Evolutionary conservation across 1,140 invertebrate species (phyloP).

Genomic region (Globodera rostochiensis): DNA sequence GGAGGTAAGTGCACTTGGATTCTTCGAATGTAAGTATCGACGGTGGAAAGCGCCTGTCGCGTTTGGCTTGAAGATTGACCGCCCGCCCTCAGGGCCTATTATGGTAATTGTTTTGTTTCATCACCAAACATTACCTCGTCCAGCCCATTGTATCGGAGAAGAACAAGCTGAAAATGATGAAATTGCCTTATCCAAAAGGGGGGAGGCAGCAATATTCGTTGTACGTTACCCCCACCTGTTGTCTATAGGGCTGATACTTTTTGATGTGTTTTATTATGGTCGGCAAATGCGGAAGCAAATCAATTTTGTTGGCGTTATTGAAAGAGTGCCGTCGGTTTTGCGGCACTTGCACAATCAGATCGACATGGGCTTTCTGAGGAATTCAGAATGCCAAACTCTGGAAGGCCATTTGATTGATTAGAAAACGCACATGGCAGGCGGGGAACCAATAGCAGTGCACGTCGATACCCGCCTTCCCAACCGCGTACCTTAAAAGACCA

Average conservation of each 20-base stretch:
- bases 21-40: conserved; percentile 52
- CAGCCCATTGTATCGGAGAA: conserved; percentile 54
- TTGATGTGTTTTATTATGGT: conserved; percentile 59
- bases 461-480: conserved; percentile 60
- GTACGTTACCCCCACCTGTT: conserved; percentile 43
- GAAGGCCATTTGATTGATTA: background rate
- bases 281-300: conserved; percentile 52
- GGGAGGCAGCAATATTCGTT: too few relatives aligned
- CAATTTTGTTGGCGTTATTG: conserved; percentile 44
- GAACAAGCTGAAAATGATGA: conserved; percentile 46
- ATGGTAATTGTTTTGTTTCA: too few relatives aligned
- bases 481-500: conserved; percentile 59
- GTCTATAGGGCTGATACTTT: conserved; percentile 60
- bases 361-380: conserved; percentile 55
- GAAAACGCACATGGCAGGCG: conserved; percentile 59
- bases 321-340: conserved; percentile 52
- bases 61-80: conserved; percentile 53
- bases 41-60: conserved; percentile 50
- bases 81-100: conserved; percentile 39
- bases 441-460: conserved; percentile 65
- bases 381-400: background rate
- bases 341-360: conserved; percentile 63
- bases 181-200: too few relatives aligned
- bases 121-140: conserved; percentile 29
- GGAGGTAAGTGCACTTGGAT: conserved; percentile 33